A percentile compares a stretch with the other conserved stretches of the same genome.
These are phyloP conservation scores for Parnassius apollo DNA, from an alignment of 2,888 invertebrate species.

Conservation along the genomic window DNA sequence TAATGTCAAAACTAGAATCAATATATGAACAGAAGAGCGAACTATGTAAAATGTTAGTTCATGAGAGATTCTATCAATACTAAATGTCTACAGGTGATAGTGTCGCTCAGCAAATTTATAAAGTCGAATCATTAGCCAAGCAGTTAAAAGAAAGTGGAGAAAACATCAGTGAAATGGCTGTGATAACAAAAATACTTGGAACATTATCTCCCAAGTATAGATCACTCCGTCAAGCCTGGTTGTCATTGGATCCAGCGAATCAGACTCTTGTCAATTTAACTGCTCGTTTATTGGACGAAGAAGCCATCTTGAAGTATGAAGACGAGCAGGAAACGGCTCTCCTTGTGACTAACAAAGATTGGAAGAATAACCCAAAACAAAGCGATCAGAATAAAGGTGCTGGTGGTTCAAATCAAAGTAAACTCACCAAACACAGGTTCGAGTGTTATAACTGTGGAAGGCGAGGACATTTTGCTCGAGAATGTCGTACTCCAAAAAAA, in stretches of 20 bases:
- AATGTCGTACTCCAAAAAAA: conserved; percentile 34
- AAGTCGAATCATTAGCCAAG: too few relatives aligned
- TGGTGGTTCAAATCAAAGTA: too few relatives aligned
- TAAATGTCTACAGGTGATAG: too few relatives aligned
- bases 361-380: conserved; percentile 8
- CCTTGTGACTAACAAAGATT: conserved; percentile 26
- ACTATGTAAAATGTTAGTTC: too few relatives aligned
- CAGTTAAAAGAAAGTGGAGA: neutral
- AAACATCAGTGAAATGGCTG: too few relatives aligned
- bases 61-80: too few relatives aligned
- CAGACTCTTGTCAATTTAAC: conserved; percentile 27
- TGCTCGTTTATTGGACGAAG: conserved; percentile 35
- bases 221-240: conserved; percentile 31
- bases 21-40: too few relatives aligned
- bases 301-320: conserved; percentile 25
- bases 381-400: neutral
- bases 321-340: conserved; percentile 33
- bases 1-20: too few relatives aligned
- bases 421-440: conserved; percentile 30
- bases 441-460: conserved; percentile 37
- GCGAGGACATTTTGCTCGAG: conserved; percentile 36
- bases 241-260: conserved; percentile 32
- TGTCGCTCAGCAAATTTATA: too few relatives aligned
- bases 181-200: too few relatives aligned
- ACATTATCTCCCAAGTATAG: too few relatives aligned